Base-by-base conservation (phyloP, 92 coral and sea anemone species). In the Phenganax stokvisi region DNA sequence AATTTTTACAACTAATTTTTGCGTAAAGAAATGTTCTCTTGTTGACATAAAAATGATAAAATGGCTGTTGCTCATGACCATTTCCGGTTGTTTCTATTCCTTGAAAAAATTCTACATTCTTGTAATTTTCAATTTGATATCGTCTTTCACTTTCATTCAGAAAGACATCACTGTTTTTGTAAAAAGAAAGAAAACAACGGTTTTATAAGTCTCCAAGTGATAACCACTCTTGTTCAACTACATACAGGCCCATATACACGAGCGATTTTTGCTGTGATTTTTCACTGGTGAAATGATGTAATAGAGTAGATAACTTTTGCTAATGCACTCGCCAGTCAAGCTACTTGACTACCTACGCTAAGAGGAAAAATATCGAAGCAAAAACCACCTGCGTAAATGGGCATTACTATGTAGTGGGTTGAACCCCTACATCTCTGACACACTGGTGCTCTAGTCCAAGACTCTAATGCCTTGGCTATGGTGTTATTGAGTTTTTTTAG, bases 21-120 rank as follows among this genome's bases (percentile, higher is more conserved):
- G 5, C 47, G 47, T 5, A 10, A 30, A 30, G 30, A 16, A 30
- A 6, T 30, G 16, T 68, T 68, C 29, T 68, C 73, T 12, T 68
- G 47, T 68, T 28, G 73, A 68, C 54, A 68, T 7, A 68, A 51
- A 67, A 29, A 28, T 2, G 12, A 59, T 59, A 59, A 30, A 16
- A 10, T 37, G 53, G 12, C 53, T 37, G 52, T 37, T 12, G 7
- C 30, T 20, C 37, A 27, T 68, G 15, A 68, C 54, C 67, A 53
- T 68, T 68, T 68, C 73, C 73, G 72, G 72, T 67, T 68, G 47
- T 30, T 10, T 61, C 27, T 30, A 29, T 68, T 68, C 73, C 47
- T 68, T 53, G 73, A 68, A 68, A 68, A 9, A 3, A 17, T 61
- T 6, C 12, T 5, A 29, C 73, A n/a, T 64, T 64, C 30, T 30